phyloP scores from a whole-genome alignment of 2,797 vertebrate species.

The Oreortyx pictus region DNA sequence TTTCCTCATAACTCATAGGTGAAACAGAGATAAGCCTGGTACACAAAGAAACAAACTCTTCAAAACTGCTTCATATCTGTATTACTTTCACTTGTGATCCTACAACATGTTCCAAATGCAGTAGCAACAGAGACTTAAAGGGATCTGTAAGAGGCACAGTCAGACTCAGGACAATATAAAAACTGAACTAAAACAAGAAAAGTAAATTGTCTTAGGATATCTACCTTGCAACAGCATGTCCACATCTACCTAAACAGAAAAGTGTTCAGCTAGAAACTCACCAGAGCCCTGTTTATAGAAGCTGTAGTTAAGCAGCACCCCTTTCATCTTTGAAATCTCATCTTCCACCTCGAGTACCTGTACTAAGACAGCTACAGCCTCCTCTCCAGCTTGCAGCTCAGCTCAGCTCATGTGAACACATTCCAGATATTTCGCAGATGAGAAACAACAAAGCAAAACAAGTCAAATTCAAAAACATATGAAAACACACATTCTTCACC shows the following conservation, averaged over 20 bases:
- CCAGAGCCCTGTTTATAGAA: not conserved
- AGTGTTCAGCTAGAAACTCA: not conserved
- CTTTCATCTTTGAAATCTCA: not conserved
- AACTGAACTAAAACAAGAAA: not conserved
- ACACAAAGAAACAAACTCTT: not conserved
- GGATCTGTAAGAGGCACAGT: not conserved
- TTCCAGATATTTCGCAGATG: not conserved
- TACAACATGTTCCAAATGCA: rapidly evolving
- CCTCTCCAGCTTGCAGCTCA: not conserved
- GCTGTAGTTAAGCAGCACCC: not conserved
- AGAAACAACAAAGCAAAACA: not conserved
- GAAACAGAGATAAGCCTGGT: rapidly evolving
- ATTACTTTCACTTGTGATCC: not conserved
- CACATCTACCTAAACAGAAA: not conserved
- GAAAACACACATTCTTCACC: rapidly evolving
- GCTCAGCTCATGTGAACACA: not conserved
- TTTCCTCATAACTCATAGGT: not conserved
- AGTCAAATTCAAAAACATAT: not conserved
- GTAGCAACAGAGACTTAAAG: not conserved
- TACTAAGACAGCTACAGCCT: rapidly evolving
- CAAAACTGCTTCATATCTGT: not conserved
- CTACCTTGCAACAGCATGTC: not conserved
- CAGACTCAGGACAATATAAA: not conserved
- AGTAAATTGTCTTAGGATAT: not conserved
- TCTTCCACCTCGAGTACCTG: not conserved